Percentiles rank a stretch among this genome's conserved stretches.
phyloP scores from a whole-genome alignment of 2,888 invertebrate species.

The Pammene aurita region DNA sequence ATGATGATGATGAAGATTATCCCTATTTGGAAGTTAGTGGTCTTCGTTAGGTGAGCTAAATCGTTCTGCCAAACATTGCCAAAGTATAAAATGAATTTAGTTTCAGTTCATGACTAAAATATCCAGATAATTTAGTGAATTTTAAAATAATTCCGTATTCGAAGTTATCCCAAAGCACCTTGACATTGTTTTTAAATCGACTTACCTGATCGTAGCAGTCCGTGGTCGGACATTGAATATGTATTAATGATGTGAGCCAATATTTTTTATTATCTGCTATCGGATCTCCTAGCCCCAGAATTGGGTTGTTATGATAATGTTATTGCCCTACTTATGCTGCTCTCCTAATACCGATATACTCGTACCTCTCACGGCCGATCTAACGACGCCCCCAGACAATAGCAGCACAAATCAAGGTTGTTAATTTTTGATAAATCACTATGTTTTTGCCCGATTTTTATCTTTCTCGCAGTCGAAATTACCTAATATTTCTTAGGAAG shows the following conservation, averaged over 20 bases:
- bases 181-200: conserved; percentile 37
- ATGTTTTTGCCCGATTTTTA: conserved; percentile 34
- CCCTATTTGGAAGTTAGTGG: too few species aligned
- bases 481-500: conserved; percentile 11
- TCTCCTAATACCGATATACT: conserved; percentile 35
- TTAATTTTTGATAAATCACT: conserved; percentile 39
- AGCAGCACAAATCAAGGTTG: conserved; percentile 43
- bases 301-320: conserved; percentile 55
- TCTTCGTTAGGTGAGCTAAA: too few species aligned
- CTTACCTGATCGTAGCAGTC: conserved; percentile 34
- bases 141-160: neutral
- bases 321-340: conserved; percentile 46
- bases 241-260: conserved; percentile 46
- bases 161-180: neutral
- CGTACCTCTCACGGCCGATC: conserved; percentile 23
- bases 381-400: conserved; percentile 32
- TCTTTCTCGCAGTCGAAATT: neutral
- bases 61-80: too few species aligned
- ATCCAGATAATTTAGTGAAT: neutral
- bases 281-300: conserved; percentile 44
- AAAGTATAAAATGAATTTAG: too few species aligned
- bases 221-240: conserved; percentile 43
- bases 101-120: too few species aligned
- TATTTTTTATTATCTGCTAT: conserved; percentile 47
- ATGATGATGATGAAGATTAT: too few species aligned